Base-by-base conservation (phyloP, 2,113 vertebrate species). In the Burhinus bistriatus region DNA sequence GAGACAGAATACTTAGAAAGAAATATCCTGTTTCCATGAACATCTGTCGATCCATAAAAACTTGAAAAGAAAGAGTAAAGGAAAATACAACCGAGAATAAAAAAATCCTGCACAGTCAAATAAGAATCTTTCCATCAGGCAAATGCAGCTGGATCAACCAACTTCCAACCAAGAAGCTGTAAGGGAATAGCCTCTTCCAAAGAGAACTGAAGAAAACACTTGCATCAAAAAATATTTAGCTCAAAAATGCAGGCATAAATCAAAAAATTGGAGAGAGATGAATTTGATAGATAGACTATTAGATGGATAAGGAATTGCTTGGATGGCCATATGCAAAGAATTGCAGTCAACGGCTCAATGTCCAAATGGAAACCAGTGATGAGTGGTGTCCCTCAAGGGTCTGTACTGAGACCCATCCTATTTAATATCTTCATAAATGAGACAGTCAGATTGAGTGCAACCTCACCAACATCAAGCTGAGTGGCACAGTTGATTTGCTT, bases 41-140 rank as follows among this genome's bases (percentile, higher is more conserved):
- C 32, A 70, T 92, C 87, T 97, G 52, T 34, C 42, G 84, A 92
- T 82, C 38, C 81, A 89, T 58, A 94, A 94, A 89, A 97, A 69
- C 17, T 55, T 32, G 32, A 89, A 82, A 93, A 71, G 47, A 91
- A 55, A 87, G 21, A 78, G 44, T 45, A 94, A 90, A 89, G 36
- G 5, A 90, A 92, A 93, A 89, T 34, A 61, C 34, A 40, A 62
- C 15, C 6, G 17, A 82, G 16, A 82, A 42, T 17, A 40, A 59
- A 65, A n/a, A 58, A 76, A 32, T 21, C 13, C 23, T n/a, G 6
- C n/a, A 82, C 19, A 51, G 11, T 23, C 49, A 85, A 55, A 29
- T 40, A n/a, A 87, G 30, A 69, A 77, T 9, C 2, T 49, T 77
- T 81, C 38, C 22, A 34, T 11, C 19, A 83, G 30, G 15, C 6